Conservation (phyloP, 2,888 invertebrate species). For the Germaria angustata region DNA sequence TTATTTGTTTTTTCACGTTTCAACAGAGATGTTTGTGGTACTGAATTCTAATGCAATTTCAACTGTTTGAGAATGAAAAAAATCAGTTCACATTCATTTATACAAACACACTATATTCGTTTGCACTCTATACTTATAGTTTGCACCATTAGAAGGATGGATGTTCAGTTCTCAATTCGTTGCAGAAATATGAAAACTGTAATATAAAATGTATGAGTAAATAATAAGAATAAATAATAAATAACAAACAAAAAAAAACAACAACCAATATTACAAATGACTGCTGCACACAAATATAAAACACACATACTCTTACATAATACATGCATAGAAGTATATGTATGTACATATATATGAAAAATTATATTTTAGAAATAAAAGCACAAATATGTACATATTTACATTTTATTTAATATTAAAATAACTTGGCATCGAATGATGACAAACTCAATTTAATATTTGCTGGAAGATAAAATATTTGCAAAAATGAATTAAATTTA, state of each 20-base stretch:
- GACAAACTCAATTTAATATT: background rate
- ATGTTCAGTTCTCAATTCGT: background rate
- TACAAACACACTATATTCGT: background rate
- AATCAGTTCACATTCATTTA: background rate
- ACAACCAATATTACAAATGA: background rate
- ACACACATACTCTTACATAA: background rate
- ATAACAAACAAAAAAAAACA: too few relatives aligned
- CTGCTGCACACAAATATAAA: background rate
- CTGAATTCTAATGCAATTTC: slow-evolving; percentile 10
- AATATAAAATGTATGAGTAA: slow-evolving; percentile 6
- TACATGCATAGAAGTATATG: background rate
- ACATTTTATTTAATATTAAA: background rate
- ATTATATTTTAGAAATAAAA: background rate
- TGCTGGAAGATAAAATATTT: background rate
- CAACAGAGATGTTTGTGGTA: slow-evolving; percentile 21
- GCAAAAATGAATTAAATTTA: background rate
- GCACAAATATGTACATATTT: background rate
- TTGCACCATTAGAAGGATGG: background rate
- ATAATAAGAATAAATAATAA: slow-evolving; percentile 6
- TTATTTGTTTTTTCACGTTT: slow-evolving; percentile 31
- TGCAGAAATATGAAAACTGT: background rate
- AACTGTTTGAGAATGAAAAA: background rate
- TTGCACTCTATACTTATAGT: too few relatives aligned
- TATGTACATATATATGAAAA: too few relatives aligned
- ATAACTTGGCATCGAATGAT: background rate